Percentiles rank a stretch among this genome's conserved stretches.
Conservation (phyloP, 35 echinoderm and acorn worm genomes). For the Apostichopus californicus region DNA sequence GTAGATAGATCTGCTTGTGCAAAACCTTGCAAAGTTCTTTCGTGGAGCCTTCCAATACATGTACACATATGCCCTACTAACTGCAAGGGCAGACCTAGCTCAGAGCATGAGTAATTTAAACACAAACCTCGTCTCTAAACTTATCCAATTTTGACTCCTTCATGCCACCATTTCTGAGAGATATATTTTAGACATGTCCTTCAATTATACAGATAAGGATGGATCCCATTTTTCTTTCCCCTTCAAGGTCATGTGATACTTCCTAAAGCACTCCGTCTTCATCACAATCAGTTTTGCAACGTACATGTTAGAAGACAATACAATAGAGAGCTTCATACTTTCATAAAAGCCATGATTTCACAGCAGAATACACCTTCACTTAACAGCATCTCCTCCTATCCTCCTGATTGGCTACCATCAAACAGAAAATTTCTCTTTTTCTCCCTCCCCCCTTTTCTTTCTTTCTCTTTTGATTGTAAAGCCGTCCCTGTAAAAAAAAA, state of each 20-base stretch:
- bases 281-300: not conserved
- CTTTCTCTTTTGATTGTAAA: not conserved
- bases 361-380: not conserved
- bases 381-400: not conserved
- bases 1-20: too few species aligned
- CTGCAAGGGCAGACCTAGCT: too few species aligned
- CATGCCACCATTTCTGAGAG: not conserved
- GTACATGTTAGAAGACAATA: not conserved
- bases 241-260: not conserved
- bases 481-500: too few species aligned
- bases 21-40: too few species aligned
- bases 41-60: too few species aligned
- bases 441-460: not conserved
- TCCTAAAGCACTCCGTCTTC: not conserved
- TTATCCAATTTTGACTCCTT: not conserved
- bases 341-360: not conserved
- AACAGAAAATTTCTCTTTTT: not conserved
- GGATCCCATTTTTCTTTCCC: not conserved
- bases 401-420: not conserved
- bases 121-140: not conserved
- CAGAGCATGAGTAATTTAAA: not conserved
- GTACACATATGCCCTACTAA: too few species aligned
- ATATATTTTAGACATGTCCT: not conserved
- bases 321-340: not conserved
- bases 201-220: not conserved